Conservation (phyloP, 2,888 invertebrate genomes). For the Mythimna lalbum region DNA sequence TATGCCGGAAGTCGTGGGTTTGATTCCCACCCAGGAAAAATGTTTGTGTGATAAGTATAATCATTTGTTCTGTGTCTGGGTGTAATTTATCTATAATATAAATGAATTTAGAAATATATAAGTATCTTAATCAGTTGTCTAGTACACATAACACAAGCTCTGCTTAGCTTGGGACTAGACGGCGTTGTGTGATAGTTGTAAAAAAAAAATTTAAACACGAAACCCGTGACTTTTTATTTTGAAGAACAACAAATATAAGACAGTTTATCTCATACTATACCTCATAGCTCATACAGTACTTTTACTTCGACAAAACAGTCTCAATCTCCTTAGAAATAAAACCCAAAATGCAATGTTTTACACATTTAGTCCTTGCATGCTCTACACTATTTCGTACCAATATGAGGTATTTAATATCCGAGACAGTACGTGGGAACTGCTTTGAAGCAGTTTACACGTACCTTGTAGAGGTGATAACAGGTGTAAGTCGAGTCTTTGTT, state of each 20-base stretch:
- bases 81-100: too few relatives aligned
- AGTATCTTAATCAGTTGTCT: too few relatives aligned
- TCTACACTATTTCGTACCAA: slow-evolving; percentile 38
- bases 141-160: too few relatives aligned
- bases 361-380: slow-evolving; percentile 11
- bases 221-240: not conserved
- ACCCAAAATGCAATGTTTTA: slow-evolving; percentile 23
- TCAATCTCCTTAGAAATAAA: slow-evolving; percentile 9
- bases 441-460: slow-evolving; percentile 75
- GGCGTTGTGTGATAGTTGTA: too few relatives aligned
- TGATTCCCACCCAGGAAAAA: too few relatives aligned
- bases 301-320: not conserved
- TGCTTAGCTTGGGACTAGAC: too few relatives aligned
- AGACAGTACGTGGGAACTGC: slow-evolving; percentile 71
- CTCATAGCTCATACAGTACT: not conserved
- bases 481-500: slow-evolving; percentile 46
- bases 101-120: too few relatives aligned
- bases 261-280: too few relatives aligned
- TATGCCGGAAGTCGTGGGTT: too few relatives aligned
- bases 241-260: not conserved
- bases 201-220: too few relatives aligned
- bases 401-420: slow-evolving; percentile 58
- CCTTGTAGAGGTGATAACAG: slow-evolving; percentile 57
- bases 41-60: too few relatives aligned
- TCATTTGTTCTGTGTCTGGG: too few relatives aligned